Evolutionary conservation across 2,888 invertebrate genomes (phyloP).

Genomic region (Caenorhabditis afra): DNA sequence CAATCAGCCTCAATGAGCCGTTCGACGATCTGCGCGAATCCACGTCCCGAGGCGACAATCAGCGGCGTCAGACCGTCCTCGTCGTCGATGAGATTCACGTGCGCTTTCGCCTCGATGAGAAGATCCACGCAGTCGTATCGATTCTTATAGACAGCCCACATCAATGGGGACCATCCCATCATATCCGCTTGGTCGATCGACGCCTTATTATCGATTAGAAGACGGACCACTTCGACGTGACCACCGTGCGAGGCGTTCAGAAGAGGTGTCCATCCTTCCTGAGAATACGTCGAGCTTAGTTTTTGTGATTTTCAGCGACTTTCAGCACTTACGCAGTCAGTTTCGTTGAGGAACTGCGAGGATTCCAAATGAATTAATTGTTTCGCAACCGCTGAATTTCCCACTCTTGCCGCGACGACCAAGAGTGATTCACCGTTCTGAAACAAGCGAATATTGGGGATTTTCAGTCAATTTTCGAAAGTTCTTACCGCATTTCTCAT

Average conservation of each 20-base stretch:
- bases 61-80: slow-evolving; percentile 81
- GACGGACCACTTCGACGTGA: slow-evolving; percentile 88
- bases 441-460: slow-evolving; percentile 20
- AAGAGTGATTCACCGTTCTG: slow-evolving; percentile 79
- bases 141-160: slow-evolving; percentile 98
- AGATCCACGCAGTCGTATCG: slow-evolving; percentile 85
- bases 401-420: slow-evolving; percentile 82
- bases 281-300: too few species aligned
- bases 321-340: slow-evolving; percentile 72
- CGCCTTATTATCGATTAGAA: slow-evolving; percentile 86
- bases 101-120: slow-evolving; percentile 83
- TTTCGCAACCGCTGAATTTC: slow-evolving; percentile 90
- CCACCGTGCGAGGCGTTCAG: slow-evolving; percentile 97
- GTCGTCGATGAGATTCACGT: slow-evolving; percentile 95
- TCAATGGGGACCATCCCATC: slow-evolving; percentile 95
- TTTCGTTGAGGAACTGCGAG: slow-evolving; percentile 76
- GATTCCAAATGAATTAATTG: slow-evolving; percentile 80
- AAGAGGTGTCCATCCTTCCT: slow-evolving; percentile 84
- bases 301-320: neutral
- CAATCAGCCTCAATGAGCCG: slow-evolving; percentile 88
- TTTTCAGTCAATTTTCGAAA: neutral
- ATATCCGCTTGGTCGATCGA: slow-evolving; percentile 71
- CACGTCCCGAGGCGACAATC: slow-evolving; percentile 85
- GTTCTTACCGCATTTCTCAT: slow-evolving; percentile 62
- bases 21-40: slow-evolving; percentile 89